A percentile compares a stretch with the other conserved stretches of the same genome.
Conservation (phyloP, 2,888 invertebrate genomes). For the Agrypnus murinus region DNA sequence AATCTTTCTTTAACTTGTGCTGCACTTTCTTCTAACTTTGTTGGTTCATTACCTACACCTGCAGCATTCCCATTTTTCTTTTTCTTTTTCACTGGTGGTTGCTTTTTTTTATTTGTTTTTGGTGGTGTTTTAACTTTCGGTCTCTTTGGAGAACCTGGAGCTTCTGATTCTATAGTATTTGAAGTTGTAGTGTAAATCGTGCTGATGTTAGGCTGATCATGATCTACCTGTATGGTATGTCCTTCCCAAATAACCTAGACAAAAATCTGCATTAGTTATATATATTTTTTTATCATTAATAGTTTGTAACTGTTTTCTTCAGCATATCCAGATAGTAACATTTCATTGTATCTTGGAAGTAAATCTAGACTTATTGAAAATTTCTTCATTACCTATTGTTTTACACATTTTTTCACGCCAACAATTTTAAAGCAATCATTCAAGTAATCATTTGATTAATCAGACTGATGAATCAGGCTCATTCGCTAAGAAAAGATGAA, state of each 20-base stretch:
- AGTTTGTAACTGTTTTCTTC: no score
- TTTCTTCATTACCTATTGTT: no score
- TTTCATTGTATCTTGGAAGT: no score
- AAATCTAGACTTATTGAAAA: no score
- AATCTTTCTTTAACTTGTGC: conserved; percentile 81
- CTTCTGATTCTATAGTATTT: conserved; percentile 56
- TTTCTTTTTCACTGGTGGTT: conserved; percentile 72
- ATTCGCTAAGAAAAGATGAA: no score
- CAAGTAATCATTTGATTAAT: no score
- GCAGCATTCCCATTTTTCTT: conserved; percentile 70
- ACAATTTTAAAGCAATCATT: no score
- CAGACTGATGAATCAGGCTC: no score
- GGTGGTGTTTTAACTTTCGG: conserved; percentile 69
- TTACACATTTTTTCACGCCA: no score
- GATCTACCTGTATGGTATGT: conserved; percentile 78
- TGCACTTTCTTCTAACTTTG: conserved; percentile 82
- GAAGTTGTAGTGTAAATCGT: conserved; percentile 64
- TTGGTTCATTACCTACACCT: conserved; percentile 74
- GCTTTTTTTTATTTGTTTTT: conserved; percentile 69
- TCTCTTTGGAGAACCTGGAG: conserved; percentile 57
- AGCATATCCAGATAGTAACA: no score
- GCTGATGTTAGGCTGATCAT: conserved; percentile 65
- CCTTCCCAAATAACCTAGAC: conserved; percentile 80
- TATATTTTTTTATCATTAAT: no score
- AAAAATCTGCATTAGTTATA: no score